Evolutionary conservation across 2,797 vertebrate species (phyloP), one percentile per base, ranked within the genome.

Genomic region (Falco berigora): DNA sequence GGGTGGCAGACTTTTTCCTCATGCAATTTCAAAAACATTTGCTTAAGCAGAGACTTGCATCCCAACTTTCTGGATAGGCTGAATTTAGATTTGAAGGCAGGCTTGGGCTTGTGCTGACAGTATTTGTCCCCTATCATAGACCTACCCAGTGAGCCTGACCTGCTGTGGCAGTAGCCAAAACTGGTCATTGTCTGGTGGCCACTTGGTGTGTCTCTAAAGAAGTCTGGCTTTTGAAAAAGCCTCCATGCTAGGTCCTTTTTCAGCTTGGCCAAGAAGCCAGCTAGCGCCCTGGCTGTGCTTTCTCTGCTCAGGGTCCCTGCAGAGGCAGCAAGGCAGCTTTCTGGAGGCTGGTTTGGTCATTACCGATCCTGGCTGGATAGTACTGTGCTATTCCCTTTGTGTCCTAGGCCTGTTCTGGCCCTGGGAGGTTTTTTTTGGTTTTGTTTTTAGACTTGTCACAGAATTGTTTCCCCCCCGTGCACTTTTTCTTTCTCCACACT

Each of bases 401-500:
- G 28, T 23, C 82, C 34, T 20, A 10, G 27, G 4, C 25, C 61
- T 80, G 9, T 25, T 49, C 72, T 63, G 61, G 56, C 62, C 75
- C 28, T 55, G 18, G 23, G 20, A 61, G 20, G 6, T 5, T 30
- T 36, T n/a, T n/a, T 42, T 6, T 5, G 10, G 18, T 3, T 12
- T 63, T 90, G 38, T 75, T 80, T 88, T 86, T 6, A 69, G 38
- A 46, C 34, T 87, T 81, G 66, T 71, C 82, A 77, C 5, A 20
- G 32, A 53, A 56, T 52, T 62, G 49, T 92, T 94, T 91, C 49
- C 91, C 91, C 72, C 19, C 68, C 44, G 56, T 25, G 46, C 94
- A 72, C 32, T 56, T 86, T 63, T 34, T 96, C 86, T 96, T 92
- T 95, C 96, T 91, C 93, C 74, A 28, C 15, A 71, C 38, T 94